phyloP scores from a whole-genome alignment of 2,888 invertebrate species.

The Hoplodrina ambigua region DNA sequence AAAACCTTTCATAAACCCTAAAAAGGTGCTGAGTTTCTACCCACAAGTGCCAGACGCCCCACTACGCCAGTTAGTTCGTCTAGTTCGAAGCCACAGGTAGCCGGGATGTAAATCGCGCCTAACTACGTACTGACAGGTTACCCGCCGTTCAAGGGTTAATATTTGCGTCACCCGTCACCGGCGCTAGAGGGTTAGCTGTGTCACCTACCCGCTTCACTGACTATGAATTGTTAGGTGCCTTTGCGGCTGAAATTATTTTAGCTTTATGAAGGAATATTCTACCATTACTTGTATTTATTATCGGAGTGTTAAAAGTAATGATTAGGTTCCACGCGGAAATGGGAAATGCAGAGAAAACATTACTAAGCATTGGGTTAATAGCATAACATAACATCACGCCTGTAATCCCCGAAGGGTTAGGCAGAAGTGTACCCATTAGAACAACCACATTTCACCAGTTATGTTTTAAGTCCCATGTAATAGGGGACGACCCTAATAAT shows the following conservation, averaged over 20 bases:
- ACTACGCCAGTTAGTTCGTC: conserved; percentile 22
- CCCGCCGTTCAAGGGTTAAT: conserved; percentile 51
- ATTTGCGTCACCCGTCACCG: conserved; percentile 45
- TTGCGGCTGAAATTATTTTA: conserved; percentile 27
- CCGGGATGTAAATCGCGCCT: conserved; percentile 25
- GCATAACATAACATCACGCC: too few relatives aligned
- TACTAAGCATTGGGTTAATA: too few relatives aligned
- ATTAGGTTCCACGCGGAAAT: too few relatives aligned
- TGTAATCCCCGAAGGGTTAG: too few relatives aligned
- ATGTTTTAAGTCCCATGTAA: too few relatives aligned
- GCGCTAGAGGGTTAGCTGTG: conserved; percentile 34
- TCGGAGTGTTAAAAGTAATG: too few relatives aligned
- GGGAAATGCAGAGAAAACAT: too few relatives aligned
- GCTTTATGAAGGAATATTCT: background rate
- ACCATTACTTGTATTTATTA: background rate
- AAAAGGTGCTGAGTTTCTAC: background rate
- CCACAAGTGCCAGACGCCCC: conserved; percentile 15
- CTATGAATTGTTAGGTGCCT: conserved; percentile 32
- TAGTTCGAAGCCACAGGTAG: conserved; percentile 58
- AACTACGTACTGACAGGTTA: conserved; percentile 46
- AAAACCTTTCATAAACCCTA: background rate
- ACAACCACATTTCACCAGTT: too few relatives aligned
- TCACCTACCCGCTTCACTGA: conserved; percentile 36
- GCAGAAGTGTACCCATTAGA: too few relatives aligned
- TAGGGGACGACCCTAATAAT: too few relatives aligned